Base-by-base conservation (phyloP, 1,140 invertebrate genomes). In the Eciton burchellii region DNA sequence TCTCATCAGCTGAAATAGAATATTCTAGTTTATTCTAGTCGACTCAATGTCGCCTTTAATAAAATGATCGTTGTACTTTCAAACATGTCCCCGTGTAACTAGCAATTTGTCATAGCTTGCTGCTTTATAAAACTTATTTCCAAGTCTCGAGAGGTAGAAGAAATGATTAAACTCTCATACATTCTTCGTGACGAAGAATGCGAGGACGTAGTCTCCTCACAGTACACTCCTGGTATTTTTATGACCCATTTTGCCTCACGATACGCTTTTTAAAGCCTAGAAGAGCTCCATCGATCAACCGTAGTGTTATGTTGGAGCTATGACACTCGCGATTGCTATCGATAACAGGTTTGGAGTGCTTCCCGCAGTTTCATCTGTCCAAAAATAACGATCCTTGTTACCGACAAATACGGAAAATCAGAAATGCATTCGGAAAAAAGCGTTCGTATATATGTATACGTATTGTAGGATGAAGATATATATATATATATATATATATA, bases 11-110 rank as follows among this genome's bases (percentile, higher is more conserved):
- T 70, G n/a, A n/a, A 77, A 77, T 56, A 56, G 74, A 68, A 45
- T 65, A 29, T n/a, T n/a, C n/a, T n/a, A 65, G 2, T 79, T 56
- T 79, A 79, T 79, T 79, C 45, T 57, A 70, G 24, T 56, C 63
- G 35, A 45, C 11, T 4, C 56, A 8, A 24, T n/a, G 49, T 79
- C 49, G 56, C 56, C 70, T 70, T 70, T 79, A 57, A 70, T 43
- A 35, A 77, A 41, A 6, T 16, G 16, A 77, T 66, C 9, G 35
- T 29, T 16, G 29, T 41, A 52, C 43, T 52, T 45, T 41, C 47
- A 14, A 41, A 16, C 19, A 21, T 9, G n/a, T 49, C 43, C 19
- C 43, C 8, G 12, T 21, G 12, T 47, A 62, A 35, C 29, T 21
- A 59, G 14, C n/a, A 56, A 56, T 56, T 66, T 43, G 8, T 11